Evolutionary conservation across 2,113 vertebrate species (phyloP).

Genomic region (Corythoichthys haematopterus): DNA sequence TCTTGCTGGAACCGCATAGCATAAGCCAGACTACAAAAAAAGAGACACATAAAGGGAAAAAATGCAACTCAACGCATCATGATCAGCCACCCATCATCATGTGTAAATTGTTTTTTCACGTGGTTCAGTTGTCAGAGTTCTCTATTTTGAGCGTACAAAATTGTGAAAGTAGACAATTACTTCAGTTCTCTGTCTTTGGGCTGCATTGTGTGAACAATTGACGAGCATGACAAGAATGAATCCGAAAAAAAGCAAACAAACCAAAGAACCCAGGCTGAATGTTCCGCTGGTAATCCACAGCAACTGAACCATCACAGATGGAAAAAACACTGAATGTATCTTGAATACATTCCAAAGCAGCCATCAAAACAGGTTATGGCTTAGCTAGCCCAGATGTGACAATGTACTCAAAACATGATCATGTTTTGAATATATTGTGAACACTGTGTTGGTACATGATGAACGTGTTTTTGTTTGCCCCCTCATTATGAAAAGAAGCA

Average conservation of each 20-base stretch:
- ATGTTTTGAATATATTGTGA: slow-evolving; percentile 77
- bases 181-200: slow-evolving; percentile 83
- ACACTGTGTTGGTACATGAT: slow-evolving; percentile 52
- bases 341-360: slow-evolving; percentile 65
- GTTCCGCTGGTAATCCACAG: slow-evolving; percentile 68
- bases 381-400: slow-evolving; percentile 49
- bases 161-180: slow-evolving; percentile 49
- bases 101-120: slow-evolving; percentile 77
- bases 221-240: slow-evolving; percentile 61
- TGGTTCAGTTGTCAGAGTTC: slow-evolving; percentile 84
- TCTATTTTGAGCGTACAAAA: slow-evolving; percentile 36
- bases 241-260: slow-evolving; percentile 60
- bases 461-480: slow-evolving; percentile 51
- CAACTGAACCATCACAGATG: slow-evolving; percentile 81
- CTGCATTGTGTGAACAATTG: slow-evolving; percentile 71
- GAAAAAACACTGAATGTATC: slow-evolving; percentile 75
- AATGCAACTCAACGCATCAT: slow-evolving; percentile 31
- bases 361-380: slow-evolving; percentile 51
- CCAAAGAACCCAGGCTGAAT: slow-evolving; percentile 57
- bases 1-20: slow-evolving; percentile 37
- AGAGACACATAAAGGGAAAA: slow-evolving; percentile 12
- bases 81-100: slow-evolving; percentile 58
- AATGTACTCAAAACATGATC: slow-evolving; percentile 76
- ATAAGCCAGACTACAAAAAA: slow-evolving; percentile 10
- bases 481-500: slow-evolving; percentile 43